Base-by-base conservation (phyloP, 2,888 invertebrate genomes). In the Cosmorhoe ocellata region DNA sequence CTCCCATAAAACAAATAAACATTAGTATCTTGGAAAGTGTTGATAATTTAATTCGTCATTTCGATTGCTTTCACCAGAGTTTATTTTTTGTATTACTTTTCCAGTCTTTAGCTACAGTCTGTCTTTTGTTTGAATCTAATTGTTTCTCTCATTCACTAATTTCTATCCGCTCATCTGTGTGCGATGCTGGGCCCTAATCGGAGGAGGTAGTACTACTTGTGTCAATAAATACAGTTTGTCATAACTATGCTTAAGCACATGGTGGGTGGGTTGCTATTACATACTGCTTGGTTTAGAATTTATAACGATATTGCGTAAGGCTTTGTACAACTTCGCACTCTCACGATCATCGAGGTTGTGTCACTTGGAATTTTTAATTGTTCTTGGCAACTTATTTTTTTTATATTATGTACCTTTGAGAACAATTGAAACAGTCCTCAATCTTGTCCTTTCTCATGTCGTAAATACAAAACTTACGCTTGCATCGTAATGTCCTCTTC, bases 21-120 rank as follows among this genome's bases (percentile, higher is more conserved):
- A 54, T 58, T 62, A n/a, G 66, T 58, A 54, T 51, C 58, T 71
- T 75, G 61, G 83, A 82, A 82, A 83, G 83, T 82, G 84, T 81
- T 54, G 63, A 76, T 76, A 83, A 83, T 83, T 64, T 62, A 61
- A 64, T 54, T 55, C 55, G 59, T 63, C 66, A 69, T 67, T 68
- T 69, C 58, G 37, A 69, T 69, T 69, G 72, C 77, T 83, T 83
- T 85, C 84, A 79, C 83, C 66, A 61, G 53, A 64, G 56, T 74
- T 68, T 58, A 64, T 67, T 74, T n/a, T n/a, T n/a, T 73, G 5
- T 32, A 33, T 69, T 67, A 67, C 67, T 76, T 77, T 77, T 69
- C 67, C 67, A 64, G 64, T 71, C 77, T 82, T 79, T 82, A 28
- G 22, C 12, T 24, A 24, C 24, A 24, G 24, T 24, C 1, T 24